These are phyloP conservation scores for Anas bahamensis DNA, from an alignment of 2,797 vertebrate genomes.

Conservation along the genomic window DNA sequence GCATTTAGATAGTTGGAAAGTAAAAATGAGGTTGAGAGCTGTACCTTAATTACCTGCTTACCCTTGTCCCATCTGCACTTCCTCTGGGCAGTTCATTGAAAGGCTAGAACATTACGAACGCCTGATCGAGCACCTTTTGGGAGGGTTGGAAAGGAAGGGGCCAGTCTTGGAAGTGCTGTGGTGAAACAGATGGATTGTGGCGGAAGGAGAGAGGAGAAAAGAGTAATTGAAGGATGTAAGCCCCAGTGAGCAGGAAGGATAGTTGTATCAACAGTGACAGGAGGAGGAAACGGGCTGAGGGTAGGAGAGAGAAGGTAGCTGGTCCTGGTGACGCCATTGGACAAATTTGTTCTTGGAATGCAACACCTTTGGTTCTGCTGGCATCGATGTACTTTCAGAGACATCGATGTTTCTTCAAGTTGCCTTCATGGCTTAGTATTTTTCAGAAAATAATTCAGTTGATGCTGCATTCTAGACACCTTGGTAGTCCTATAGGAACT, in stretches of 20 bases:
- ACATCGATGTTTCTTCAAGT: background rate
- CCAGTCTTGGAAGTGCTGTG: background rate
- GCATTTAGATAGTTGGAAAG: background rate
- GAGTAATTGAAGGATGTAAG: conserved; percentile 36
- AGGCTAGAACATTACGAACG: background rate
- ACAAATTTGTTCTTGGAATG: background rate
- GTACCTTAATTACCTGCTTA: background rate
- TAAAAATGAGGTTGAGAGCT: background rate
- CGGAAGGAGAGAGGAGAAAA: background rate
- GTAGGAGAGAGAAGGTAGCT: background rate
- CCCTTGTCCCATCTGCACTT: background rate
- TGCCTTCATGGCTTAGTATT: background rate
- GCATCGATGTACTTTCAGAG: background rate
- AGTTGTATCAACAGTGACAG: background rate
- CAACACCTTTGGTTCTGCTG: background rate
- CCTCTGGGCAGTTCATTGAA: background rate
- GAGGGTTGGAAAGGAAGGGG: background rate
- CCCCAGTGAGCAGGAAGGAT: background rate
- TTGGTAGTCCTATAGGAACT: background rate
- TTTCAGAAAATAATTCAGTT: background rate
- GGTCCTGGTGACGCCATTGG: background rate
- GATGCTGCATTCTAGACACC: background rate
- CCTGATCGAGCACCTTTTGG: background rate
- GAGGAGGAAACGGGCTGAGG: conserved; percentile 3
- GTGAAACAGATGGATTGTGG: background rate